Evolutionary conservation across 2,113 vertebrate species (phyloP).

Genomic region (Corythoichthys intestinalis): DNA sequence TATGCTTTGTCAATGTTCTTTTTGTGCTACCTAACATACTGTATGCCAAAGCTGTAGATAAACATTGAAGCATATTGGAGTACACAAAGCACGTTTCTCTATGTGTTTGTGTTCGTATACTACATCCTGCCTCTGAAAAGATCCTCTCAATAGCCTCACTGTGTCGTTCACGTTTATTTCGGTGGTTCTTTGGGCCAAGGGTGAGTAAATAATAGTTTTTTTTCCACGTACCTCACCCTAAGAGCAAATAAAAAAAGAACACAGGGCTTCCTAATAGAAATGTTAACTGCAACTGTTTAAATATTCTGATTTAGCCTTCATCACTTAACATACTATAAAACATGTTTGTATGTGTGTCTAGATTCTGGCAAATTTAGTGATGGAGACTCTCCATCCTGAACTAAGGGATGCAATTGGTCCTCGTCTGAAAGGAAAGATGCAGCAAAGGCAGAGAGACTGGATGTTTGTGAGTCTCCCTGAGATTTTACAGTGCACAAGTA

Average conservation of each 20-base stretch:
- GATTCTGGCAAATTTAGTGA: constrained; percentile 93
- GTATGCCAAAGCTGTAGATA: background rate
- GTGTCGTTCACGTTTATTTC: constrained; percentile 23
- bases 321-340: background rate
- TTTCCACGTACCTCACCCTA: constrained; percentile 6
- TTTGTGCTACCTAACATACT: background rate
- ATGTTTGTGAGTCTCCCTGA: constrained; percentile 78
- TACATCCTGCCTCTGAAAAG: no score
- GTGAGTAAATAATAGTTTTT: background rate
- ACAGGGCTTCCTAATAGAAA: background rate
- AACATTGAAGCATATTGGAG: background rate
- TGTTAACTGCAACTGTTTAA: background rate
- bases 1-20: background rate
- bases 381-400: constrained; percentile 90
- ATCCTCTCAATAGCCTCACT: constrained; percentile 7
- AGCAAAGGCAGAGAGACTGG: constrained; percentile 88
- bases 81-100: background rate
- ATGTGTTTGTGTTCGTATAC: background rate
- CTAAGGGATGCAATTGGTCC: constrained; percentile 79
- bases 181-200: constrained; percentile 27
- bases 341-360: constrained; percentile 41
- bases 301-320: background rate
- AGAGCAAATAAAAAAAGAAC: background rate
- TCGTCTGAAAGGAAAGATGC: constrained; percentile 86
- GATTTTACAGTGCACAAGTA: background rate